A percentile compares a stretch with the other conserved stretches of the same genome.
phyloP scores from a whole-genome alignment of 1,140 invertebrate genomes.

The Lamellibrachia luymesi region DNA sequence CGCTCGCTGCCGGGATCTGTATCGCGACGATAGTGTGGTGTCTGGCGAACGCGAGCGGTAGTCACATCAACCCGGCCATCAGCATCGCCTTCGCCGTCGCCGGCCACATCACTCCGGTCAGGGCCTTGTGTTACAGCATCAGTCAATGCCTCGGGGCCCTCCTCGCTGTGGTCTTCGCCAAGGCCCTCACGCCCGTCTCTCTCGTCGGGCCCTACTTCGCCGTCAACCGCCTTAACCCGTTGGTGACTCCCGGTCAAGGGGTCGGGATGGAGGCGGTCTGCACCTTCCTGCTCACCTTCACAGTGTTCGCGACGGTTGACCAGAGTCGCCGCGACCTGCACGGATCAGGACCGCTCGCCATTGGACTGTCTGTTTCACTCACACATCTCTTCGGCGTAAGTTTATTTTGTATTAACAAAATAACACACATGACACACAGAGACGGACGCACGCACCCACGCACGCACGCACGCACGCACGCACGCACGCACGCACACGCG shows the following conservation, averaged over 20 bases:
- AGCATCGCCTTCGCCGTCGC: slow-evolving; percentile 61
- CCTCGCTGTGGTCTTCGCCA: slow-evolving; percentile 44
- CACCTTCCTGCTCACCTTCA: slow-evolving; percentile 83
- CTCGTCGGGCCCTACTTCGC: slow-evolving; percentile 37
- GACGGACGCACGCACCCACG: background rate
- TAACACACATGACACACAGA: background rate
- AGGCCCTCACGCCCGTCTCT: slow-evolving; percentile 36
- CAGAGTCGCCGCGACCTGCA: slow-evolving; percentile 73
- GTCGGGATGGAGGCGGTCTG: slow-evolving; percentile 81
- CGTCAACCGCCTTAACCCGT: slow-evolving; percentile 56
- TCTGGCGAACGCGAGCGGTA: slow-evolving; percentile 49
- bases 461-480: slow-evolving; percentile 12
- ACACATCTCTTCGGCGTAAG: slow-evolving; percentile 74
- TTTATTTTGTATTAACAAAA: background rate
- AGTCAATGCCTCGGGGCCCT: slow-evolving; percentile 47
- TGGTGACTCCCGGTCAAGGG: slow-evolving; percentile 63
- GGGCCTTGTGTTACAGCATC: slow-evolving; percentile 63
- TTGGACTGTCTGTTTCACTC: slow-evolving; percentile 76
- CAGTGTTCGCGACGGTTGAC: slow-evolving; percentile 86
- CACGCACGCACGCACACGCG: slow-evolving; percentile 7
- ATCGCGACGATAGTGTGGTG: slow-evolving; percentile 69
- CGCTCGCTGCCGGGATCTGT: slow-evolving; percentile 85
- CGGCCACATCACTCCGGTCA: slow-evolving; percentile 74
- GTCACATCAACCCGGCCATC: slow-evolving; percentile 54
- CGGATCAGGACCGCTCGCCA: slow-evolving; percentile 82